Base-by-base conservation (phyloP, 2,113 vertebrate species). In the Colistium nudipinnis region DNA sequence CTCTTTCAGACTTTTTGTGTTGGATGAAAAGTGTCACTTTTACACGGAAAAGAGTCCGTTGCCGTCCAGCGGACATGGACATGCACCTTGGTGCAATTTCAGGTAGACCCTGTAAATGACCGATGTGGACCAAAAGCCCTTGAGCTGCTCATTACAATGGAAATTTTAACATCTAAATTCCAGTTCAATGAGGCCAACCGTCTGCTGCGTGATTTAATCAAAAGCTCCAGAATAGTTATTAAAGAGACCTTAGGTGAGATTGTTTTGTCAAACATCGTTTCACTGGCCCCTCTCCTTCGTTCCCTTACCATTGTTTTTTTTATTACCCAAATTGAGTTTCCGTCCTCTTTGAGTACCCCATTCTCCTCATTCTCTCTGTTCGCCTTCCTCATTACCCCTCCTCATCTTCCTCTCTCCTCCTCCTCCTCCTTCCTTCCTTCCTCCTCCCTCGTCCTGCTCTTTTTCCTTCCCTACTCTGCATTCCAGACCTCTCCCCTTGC, bases 401-500 rank as follows among this genome's bases (percentile, higher is more conserved):
- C 27, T 30, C 48, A 3, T 52, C 25, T 27, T 24, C 36, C 19
- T 49, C 27, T 7, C 22, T 45, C 13, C n/a, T 43, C 44, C 36
- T 48, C 4, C 30, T 49, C 60, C 56, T 57, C 43, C 44, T 69
- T n/a, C 17, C 24, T 17, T n/a, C 48, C 27, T 30, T 52, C 25
- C 48, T 24, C 36, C 19, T 49, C 27, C 5, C 22, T 45, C 13
- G 16, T 43, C 44, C 36, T 48, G 3, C 30, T 49, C 60, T 53
- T 57, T 38, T 39, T 69, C n/a, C 52, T 49, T 45, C 74, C 44
- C 74, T 76, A 54, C 53, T 84, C 72, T 68, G 57, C 81, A 78
- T 75, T 68, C 72, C 54, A 49, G 67, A 24, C 71, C 53, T 76
- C 78, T 77, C 72, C 35, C 38, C 48, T 55, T 30, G 35, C 74